phyloP scores from a whole-genome alignment of 1,140 invertebrate species.

The Pristionchus pacificus region DNA sequence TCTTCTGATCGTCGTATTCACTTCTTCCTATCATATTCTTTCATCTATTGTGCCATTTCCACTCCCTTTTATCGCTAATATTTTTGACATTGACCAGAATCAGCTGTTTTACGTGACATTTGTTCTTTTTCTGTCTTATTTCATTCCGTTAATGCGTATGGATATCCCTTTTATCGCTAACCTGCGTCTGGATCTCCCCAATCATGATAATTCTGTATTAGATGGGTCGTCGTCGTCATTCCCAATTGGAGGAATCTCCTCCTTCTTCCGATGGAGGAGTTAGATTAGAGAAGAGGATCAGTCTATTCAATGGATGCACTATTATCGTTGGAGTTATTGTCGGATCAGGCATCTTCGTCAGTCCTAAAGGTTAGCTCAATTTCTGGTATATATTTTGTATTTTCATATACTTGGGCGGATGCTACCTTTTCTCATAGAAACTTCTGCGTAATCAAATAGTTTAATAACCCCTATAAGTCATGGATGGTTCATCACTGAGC shows the following conservation, averaged over 20 bases:
- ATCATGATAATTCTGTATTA: too few species aligned
- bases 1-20: too few species aligned
- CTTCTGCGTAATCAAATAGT: background rate
- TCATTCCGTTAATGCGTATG: too few species aligned
- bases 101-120: too few species aligned
- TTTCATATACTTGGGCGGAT: background rate
- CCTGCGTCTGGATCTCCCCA: too few species aligned
- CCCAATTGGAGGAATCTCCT: background rate
- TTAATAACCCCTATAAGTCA: constrained; percentile 22
- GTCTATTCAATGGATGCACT: constrained; percentile 54
- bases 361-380: constrained; percentile 42
- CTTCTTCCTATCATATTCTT: too few species aligned
- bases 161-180: too few species aligned
- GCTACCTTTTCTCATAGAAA: constrained; percentile 6
- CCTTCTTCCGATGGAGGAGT: constrained; percentile 6
- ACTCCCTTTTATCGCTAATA: too few species aligned
- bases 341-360: constrained; percentile 54
- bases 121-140: too few species aligned
- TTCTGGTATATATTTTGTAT: background rate
- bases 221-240: background rate
- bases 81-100: too few species aligned
- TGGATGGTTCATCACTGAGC: too few species aligned
- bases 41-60: too few species aligned
- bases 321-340: constrained; percentile 55
- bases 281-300: constrained; percentile 40